Base-by-base conservation (phyloP, 2,113 vertebrate species). In the Lucifuga dentata region DNA sequence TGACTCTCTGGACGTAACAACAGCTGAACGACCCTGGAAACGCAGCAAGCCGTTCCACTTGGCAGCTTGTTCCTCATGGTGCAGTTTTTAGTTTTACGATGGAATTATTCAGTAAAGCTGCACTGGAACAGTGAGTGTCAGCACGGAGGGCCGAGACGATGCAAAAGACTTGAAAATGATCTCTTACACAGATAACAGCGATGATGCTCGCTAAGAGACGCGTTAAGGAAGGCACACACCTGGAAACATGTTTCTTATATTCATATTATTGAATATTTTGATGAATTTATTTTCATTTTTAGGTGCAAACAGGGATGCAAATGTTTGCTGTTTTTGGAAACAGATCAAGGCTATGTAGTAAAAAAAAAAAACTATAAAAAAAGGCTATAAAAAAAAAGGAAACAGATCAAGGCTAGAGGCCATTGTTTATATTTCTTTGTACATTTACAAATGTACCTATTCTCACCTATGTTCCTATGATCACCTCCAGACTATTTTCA, bases 401-500 rank as follows among this genome's bases (percentile, higher is more conserved):
- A n/a, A n/a, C n/a, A n/a, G n/a, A n/a, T n/a, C n/a, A n/a, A n/a
- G n/a, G n/a, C n/a, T n/a, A n/a, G 15, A 24, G 7, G 17, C 11
- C 4, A 24, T 48, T 46, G 3, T 43, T 64, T 68, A 1, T 44
- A 2, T 65, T 67, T 70, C 19, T 21, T 15, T 68, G 11, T 73
- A 26, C 29, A 36, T 73, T 61, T 48, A 45, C 49, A 53, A 41
- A 40, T 73, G 16, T 52, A 56, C 29, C 15, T 40, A 40, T 4
- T n/a, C 13, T 5, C 5, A 5, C n/a, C n/a, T 15, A 17, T 71
- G 44, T 17, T 12, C 3, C 5, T 36, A 40, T n/a, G n/a, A n/a
- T n/a, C n/a, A n/a, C n/a, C n/a, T n/a, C n/a, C n/a, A 49, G 19
- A 38, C 13, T 56, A 26, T 60, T 75, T 71, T 78, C 41, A 60